Conservation (phyloP, 37 sponge, comb jelly and placozoan genomes). For the Theonella swinhoei region DNA sequence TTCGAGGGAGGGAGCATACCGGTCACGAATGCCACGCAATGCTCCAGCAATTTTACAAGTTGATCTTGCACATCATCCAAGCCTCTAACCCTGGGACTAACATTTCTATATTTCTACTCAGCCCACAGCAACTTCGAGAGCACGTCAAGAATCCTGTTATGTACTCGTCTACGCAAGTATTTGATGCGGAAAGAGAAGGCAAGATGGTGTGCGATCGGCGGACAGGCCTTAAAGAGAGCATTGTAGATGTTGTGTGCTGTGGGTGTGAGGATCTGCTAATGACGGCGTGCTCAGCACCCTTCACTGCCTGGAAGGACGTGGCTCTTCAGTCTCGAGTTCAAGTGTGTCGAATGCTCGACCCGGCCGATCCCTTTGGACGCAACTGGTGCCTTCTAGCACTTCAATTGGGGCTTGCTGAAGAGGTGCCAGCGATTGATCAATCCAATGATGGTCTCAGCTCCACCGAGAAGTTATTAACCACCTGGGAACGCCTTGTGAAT, state of each 20-base stretch:
- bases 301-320: constrained; percentile 32
- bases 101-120: constrained; percentile 52
- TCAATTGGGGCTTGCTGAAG: constrained; percentile 74
- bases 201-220: constrained; percentile 9
- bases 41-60: constrained; percentile 75
- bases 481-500: constrained; percentile 53
- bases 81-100: constrained; percentile 69
- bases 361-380: constrained; percentile 78
- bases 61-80: constrained; percentile 28
- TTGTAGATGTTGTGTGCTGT: constrained; percentile 80
- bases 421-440: constrained; percentile 62
- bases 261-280: constrained; percentile 73
- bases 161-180: constrained; percentile 74
- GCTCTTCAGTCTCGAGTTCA: constrained; percentile 48
- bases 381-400: constrained; percentile 90
- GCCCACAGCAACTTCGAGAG: constrained; percentile 43
- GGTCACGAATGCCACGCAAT: constrained; percentile 72
- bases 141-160: constrained; percentile 41
- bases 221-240: constrained; percentile 41
- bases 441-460: constrained; percentile 58
- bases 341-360: constrained; percentile 77
- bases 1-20: constrained; percentile 65
- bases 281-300: constrained; percentile 74
- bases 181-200: constrained; percentile 65
- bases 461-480: constrained; percentile 68